These are phyloP conservation scores for Chaenogobius annularis DNA, from an alignment of 2,113 vertebrate species.

Conservation along the genomic window DNA sequence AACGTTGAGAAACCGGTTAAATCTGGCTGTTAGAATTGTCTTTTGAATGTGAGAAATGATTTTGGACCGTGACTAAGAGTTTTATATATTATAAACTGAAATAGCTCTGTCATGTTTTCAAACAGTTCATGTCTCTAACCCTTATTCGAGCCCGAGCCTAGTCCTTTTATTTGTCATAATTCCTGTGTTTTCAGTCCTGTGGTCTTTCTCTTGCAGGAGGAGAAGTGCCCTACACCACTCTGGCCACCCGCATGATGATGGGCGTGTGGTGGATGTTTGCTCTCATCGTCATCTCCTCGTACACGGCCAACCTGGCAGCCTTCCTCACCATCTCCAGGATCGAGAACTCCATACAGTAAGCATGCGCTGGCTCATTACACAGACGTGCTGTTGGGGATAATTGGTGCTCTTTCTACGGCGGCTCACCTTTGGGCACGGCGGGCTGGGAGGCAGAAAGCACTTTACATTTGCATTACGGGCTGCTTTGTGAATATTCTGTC, in stretches of 20 bases:
- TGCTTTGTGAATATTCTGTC: background rate
- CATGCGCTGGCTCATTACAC: conserved; percentile 40
- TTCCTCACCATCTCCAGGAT: conserved; percentile 97
- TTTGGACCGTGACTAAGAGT: no score
- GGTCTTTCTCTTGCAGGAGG: conserved; percentile 78
- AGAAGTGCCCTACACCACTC: conserved; percentile 93
- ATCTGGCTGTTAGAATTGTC: no score
- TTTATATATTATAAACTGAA: no score
- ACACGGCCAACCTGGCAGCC: conserved; percentile 97
- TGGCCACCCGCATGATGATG: conserved; percentile 99
- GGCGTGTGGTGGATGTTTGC: conserved; percentile 99
- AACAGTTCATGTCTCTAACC: conserved; percentile 29
- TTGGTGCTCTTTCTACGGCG: background rate
- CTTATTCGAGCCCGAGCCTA: background rate
- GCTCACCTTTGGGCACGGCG: background rate
- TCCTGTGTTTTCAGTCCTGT: background rate
- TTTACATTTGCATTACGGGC: background rate
- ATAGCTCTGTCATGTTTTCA: no score
- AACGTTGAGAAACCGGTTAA: no score
- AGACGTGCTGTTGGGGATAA: background rate
- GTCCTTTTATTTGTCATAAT: background rate
- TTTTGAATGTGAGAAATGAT: no score
- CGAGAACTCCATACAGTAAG: conserved; percentile 99
- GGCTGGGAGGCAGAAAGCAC: background rate
- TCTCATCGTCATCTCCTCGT: conserved; percentile 97